Conservation (phyloP, 2,113 vertebrate genomes). For the Murina feae region DNA sequence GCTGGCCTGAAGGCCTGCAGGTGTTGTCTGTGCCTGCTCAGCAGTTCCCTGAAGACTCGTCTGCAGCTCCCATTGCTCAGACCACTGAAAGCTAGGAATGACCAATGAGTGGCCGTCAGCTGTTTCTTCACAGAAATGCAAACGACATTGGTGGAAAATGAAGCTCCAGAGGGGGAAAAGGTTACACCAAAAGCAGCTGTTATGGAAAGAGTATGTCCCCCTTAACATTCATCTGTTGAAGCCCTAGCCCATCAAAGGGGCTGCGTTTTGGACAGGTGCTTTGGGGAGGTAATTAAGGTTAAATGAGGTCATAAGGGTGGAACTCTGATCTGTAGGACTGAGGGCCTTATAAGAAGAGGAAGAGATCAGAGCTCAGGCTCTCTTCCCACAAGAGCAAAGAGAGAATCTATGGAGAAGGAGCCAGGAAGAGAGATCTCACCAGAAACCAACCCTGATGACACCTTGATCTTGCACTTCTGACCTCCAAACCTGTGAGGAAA, state of each 20-base stretch:
- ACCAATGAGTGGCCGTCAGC: not conserved
- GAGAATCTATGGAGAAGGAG: not conserved
- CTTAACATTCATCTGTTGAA: not conserved
- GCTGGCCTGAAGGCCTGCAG: not conserved
- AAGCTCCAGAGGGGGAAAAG: not conserved
- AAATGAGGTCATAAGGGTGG: not conserved
- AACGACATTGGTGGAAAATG: not conserved
- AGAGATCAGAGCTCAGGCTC: not conserved
- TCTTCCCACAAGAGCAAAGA: not conserved
- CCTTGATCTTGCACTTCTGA: not conserved
- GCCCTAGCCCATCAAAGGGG: not conserved
- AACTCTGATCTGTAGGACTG: not conserved
- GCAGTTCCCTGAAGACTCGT: not conserved
- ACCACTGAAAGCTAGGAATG: not conserved
- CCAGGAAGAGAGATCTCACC: not conserved
- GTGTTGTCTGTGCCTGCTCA: too few species aligned
- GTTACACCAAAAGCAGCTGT: not conserved
- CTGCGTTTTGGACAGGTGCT: not conserved
- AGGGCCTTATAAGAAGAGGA: not conserved
- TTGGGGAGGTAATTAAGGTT: not conserved
- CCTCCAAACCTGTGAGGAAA: not conserved
- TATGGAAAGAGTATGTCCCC: not conserved
- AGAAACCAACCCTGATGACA: not conserved
- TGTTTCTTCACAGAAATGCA: not conserved
- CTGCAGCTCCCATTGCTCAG: not conserved